These are phyloP conservation scores for Romanomermis culicivorax DNA, from an alignment of 2,888 invertebrate species.

Conservation along the genomic window DNA sequence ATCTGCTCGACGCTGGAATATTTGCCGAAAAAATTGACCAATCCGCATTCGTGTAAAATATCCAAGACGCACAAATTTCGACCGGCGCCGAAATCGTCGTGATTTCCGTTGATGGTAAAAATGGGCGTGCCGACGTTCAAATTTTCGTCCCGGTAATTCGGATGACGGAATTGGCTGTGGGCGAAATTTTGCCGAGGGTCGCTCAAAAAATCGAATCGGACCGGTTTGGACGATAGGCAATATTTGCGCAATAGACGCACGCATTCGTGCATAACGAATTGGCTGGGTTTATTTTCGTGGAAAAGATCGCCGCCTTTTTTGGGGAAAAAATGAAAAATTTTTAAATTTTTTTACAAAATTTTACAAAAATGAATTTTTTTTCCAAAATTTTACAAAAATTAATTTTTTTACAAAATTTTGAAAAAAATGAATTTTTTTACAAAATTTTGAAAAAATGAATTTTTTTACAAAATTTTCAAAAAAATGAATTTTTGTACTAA, in stretches of 20 bases:
- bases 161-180: constrained; percentile 39
- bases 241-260: constrained; percentile 51
- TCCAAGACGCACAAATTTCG: constrained; percentile 54
- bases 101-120: constrained; percentile 10
- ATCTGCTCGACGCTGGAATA: constrained; percentile 42
- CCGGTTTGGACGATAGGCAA: constrained; percentile 36
- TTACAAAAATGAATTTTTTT: too few species aligned
- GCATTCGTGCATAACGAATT: constrained; percentile 49
- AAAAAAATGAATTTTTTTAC: too few species aligned
- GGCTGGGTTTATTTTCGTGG: constrained; percentile 75
- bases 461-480: too few species aligned
- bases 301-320: constrained; percentile 87
- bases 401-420: too few species aligned
- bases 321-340: too few species aligned
- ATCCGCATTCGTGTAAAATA: constrained; percentile 54
- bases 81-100: constrained; percentile 28
- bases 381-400: too few species aligned
- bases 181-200: constrained; percentile 60
- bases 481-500: too few species aligned
- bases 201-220: constrained; percentile 54
- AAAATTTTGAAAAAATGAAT: too few species aligned
- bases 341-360: too few species aligned
- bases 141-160: constrained; percentile 87
- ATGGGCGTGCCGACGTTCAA: constrained; percentile 65
- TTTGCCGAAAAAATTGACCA: constrained; percentile 89